Base-by-base conservation (phyloP, 2,113 vertebrate species). In the Ranitomeya imitator region DNA sequence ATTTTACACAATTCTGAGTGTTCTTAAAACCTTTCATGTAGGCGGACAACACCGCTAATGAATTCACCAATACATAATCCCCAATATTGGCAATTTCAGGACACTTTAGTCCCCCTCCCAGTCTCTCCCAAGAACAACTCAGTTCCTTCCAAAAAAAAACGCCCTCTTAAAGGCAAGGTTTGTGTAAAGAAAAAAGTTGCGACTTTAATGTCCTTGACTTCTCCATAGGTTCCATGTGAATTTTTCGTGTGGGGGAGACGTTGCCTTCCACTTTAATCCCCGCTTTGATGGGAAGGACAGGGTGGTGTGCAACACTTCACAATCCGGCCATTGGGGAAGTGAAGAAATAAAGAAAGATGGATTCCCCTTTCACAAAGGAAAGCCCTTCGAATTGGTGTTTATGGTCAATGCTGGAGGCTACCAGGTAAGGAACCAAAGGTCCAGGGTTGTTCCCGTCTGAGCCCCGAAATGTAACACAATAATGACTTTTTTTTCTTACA, bases 211-310 rank as follows among this genome's bases (percentile, higher is more conserved):
- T 26, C 15, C 8, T 79, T 52, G 12, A 69, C 12, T 83, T 7
- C 45, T 14, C 52, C 9, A 52, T 90, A 97, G 97, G 85, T 97
- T 97, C 90, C 19, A 19, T 0, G 60, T 97, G 65, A 96, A 96
- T 92, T 95, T 97, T 52, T 26, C 84, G 7, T 94, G 94, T 16
- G 96, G 91, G 45, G 83, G 91, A 0, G 95, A 97, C 86, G 78
- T 97, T 0, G 95, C 95, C 79, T 92, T 97, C 7, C 96, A 96
- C 92, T 93, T 96, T 90, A 97, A 96, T 86, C 96, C 96, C 4
- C 95, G 96, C 0, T 96, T 96, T 9, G 95, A 96, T 0, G 93
- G 95, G 84, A 88, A 93, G 94, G 96, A 97, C 93, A 96, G 95
- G 61, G 95, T 97, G 73, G 94, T 97, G 8, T 95, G 97, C 89